Base-by-base conservation (phyloP, 2,888 invertebrate genomes). In the Synanthedon formicaeformis region DNA sequence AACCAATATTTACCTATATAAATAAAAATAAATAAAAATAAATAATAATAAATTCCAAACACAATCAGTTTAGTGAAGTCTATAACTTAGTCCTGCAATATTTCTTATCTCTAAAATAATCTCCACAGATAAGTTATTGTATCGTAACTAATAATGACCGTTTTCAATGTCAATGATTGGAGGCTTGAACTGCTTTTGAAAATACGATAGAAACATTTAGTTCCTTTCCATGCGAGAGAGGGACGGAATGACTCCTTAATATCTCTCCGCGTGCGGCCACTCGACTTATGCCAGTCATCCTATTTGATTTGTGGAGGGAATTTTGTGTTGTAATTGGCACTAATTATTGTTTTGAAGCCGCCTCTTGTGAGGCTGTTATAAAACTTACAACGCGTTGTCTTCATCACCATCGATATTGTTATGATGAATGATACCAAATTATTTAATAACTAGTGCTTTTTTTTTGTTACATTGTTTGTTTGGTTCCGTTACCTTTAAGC, bases 301-400 rank as follows among this genome's bases (percentile, higher is more conserved):
- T 69, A 78, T 83, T 85, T 85, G 84, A 87, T 86, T 61, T 85
- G 81, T 82, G 64, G 65, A 75, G 69, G 72, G 71, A 79, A 75
- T 76, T 78, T 76, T 73, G 74, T 77, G 70, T 70, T 68, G 78
- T 85, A 85, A 86, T 84, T 84, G 78, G 75, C 78, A 73, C 76
- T 83, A 83, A 86, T 83, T 83, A 82, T 78, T 82, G 76, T 84
- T 84, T 82, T 75, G 72, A 77, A 73, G 67, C 70, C 71, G 67
- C 71, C 69, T 71, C 57, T 66, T 65, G 69, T 67, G 67, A 60
- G 62, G 56, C 60, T 67, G 65, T 66, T 69, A 67, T 67, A 64
- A 71, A 66, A 68, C 60, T 63, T 65, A 62, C 60, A 59, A 62
- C 61, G 62, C 58, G 59, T 62, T 59, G 50, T 60, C 60, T 49